Base-by-base conservation (phyloP, 2,888 invertebrate genomes). In the Xestia ashworthii region DNA sequence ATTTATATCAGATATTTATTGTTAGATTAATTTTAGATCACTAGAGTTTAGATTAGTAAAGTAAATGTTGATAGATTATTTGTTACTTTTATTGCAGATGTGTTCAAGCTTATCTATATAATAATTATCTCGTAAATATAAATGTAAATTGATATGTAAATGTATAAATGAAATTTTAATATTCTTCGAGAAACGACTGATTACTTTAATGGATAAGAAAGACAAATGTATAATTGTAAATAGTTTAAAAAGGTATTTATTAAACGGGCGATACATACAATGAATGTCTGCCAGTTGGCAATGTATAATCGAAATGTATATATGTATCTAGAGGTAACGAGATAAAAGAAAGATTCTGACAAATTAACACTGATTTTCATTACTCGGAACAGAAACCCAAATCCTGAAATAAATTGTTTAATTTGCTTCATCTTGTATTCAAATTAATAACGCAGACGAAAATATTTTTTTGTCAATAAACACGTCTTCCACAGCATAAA, bases 1-100 rank as follows among this genome's bases (percentile, higher is more conserved):
- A 92, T 90, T 90, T 93, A 92, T 93, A 91, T 89, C 90, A 94
- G 90, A 93, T 95, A 95, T 95, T 94, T 95, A 94, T 93, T 93
- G 90, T 93, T 95, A 94, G 93, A 92, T 86, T 88, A 92, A 92
- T 91, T 90, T 83, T 91, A 91, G 90, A 89, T 86, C 71, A 83
- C 76, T 89, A 90, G 90, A 91, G 88, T 86, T 82, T 92, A 92
- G 91, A 87, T 74, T 93, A 91, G 89, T 72, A 81, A 89, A 91
- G 91, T 92, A 92, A 93, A 92, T 92, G 90, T 93, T 91, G 87
- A 91, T 91, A 92, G 90, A 90, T 89, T 89, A 87, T 90, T 93
- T 92, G 93, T 94, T 93, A 92, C 93, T 94, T 89, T 94, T 93
- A 94, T 94, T 93, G 94, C 92, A 91, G 87, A 93, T 93, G 93